Evolutionary conservation across 2,888 invertebrate genomes (phyloP).

Genomic region (Thysanoteuthis rhombus): DNA sequence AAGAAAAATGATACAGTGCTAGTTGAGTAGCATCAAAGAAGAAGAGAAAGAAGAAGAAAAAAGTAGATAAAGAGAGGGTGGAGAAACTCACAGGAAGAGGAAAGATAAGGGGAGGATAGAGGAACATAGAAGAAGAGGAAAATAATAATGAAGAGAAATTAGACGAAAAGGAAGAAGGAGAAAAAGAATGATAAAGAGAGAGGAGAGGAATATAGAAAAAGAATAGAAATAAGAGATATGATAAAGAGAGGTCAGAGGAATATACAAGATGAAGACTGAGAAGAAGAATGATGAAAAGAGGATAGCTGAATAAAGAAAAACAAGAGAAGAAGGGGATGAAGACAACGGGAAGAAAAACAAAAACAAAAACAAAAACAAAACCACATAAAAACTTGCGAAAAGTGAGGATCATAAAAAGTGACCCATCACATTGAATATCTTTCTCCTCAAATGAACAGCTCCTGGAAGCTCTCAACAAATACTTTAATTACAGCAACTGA

Average conservation of each 20-base stretch:
- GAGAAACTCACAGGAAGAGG: neutral
- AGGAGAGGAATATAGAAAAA: neutral
- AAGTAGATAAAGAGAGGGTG: too few species aligned
- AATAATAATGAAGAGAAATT: neutral
- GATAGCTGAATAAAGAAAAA: neutral
- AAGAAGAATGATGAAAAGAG: neutral
- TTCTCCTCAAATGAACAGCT: conserved; percentile 12
- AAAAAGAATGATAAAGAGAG: neutral
- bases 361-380: neutral
- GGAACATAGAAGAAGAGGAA: neutral
- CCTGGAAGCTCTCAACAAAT: neutral
- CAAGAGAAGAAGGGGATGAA: neutral
- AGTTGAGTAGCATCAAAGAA: too few species aligned
- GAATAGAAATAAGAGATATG: neutral
- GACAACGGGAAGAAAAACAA: neutral
- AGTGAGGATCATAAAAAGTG: neutral
- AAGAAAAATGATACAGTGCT: too few species aligned
- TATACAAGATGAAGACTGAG: neutral
- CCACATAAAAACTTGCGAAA: neutral
- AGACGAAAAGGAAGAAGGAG: neutral
- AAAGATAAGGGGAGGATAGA: neutral
- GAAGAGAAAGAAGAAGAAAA: too few species aligned
- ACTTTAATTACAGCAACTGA: neutral
- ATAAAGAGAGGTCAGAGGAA: too few species aligned
- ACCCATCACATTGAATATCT: neutral